Evolutionary conservation across 2,888 invertebrate species (phyloP).

Genomic region (Agrotis ipsilon): DNA sequence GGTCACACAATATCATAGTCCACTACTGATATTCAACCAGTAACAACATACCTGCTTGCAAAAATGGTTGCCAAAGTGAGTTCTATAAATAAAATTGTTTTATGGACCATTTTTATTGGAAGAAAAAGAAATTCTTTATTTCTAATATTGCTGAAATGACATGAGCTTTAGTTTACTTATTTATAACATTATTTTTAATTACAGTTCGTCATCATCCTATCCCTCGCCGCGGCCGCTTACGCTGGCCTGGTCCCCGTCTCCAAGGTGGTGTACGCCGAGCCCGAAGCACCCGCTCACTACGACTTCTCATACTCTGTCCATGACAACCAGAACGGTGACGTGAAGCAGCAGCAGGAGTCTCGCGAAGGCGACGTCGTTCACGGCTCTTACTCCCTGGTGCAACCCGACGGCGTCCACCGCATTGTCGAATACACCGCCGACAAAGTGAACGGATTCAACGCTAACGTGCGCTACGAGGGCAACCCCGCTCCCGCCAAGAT

Average conservation of each 20-base stretch:
- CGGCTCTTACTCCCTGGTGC: constrained; percentile 87
- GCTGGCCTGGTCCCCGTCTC: constrained; percentile 73
- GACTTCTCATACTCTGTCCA: constrained; percentile 41
- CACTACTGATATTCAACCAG: constrained; percentile 72
- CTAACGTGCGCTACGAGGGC: constrained; percentile 86
- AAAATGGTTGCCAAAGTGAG: constrained; percentile 83
- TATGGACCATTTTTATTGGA: not conserved
- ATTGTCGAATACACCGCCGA: constrained; percentile 88
- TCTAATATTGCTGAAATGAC: not conserved
- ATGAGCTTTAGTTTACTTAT: not conserved
- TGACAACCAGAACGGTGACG: constrained; percentile 82
- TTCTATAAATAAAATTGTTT: not conserved
- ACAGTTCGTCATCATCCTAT: constrained; percentile 79
- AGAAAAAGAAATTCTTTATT: not conserved
- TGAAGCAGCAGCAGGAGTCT: constrained; percentile 86
- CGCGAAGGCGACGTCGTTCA: constrained; percentile 86
- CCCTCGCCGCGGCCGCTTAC: constrained; percentile 75
- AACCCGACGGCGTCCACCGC: constrained; percentile 86
- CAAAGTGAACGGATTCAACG: constrained; percentile 86
- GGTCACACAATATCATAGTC: constrained; percentile 75
- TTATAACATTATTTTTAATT: constrained; percentile 19
- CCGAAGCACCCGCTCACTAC: constrained; percentile 80
- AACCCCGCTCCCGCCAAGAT: constrained; percentile 73
- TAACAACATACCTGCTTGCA: constrained; percentile 67
- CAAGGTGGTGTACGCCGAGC: constrained; percentile 81